These are phyloP conservation scores for Chlorocebus sabaeus DNA, from an alignment of 2,113 vertebrate species.

Conservation along the genomic window DNA sequence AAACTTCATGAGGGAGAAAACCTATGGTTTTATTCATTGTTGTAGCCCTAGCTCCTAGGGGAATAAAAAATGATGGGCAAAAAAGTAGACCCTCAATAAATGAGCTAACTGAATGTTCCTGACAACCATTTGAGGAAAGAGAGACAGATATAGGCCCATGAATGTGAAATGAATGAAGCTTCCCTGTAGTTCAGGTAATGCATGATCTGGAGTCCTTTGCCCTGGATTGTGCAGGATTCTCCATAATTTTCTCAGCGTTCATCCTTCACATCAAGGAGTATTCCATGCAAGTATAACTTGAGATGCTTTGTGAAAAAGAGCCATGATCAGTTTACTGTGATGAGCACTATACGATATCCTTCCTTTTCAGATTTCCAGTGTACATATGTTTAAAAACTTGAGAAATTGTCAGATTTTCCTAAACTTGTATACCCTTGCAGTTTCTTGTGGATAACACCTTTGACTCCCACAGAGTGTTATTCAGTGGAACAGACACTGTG, in stretches of 20 bases:
- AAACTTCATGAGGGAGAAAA: neutral
- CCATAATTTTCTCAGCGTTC: neutral
- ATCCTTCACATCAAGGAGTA: neutral
- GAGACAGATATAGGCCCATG: neutral
- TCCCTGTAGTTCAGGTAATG: neutral
- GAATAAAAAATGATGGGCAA: neutral
- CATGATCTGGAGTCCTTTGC: neutral
- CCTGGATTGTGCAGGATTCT: neutral
- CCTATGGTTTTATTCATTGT: neutral
- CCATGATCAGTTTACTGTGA: neutral
- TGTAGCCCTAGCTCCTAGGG: neutral
- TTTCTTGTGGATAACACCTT: neutral
- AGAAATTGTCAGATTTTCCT: neutral
- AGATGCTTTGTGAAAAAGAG: neutral
- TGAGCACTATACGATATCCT: neutral
- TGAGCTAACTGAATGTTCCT: neutral
- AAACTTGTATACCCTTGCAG: neutral
- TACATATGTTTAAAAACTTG: neutral
- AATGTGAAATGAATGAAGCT: neutral
- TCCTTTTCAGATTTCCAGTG: neutral
- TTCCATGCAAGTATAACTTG: neutral
- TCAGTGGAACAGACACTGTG: neutral
- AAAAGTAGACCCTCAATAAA: neutral
- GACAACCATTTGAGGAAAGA: neutral
- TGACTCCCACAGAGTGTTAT: neutral